A percentile compares a stretch with the other conserved stretches of the same genome.
These are phyloP conservation scores for Arrhamphus sclerolepis DNA, from an alignment of 2,797 vertebrate species.

Conservation along the genomic window DNA sequence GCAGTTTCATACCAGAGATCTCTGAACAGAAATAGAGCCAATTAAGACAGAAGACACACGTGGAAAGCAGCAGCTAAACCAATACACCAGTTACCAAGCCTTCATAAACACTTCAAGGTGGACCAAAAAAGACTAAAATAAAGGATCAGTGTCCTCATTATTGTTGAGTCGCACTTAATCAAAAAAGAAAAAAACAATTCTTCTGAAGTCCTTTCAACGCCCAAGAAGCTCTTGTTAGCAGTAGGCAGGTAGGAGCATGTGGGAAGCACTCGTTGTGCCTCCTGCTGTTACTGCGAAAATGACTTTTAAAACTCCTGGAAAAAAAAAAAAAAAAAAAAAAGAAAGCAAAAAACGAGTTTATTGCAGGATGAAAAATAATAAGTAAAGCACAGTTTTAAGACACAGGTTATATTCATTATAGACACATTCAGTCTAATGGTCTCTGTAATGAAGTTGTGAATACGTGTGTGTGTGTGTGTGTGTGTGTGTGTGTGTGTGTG, in stretches of 20 bases:
- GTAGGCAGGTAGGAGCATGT: background rate
- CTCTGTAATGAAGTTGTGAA: no score
- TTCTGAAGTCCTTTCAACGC: constrained; percentile 6
- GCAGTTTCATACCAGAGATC: constrained; percentile 19
- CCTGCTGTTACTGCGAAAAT: constrained; percentile 15
- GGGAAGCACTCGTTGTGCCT: background rate
- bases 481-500: no score
- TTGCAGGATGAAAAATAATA: background rate
- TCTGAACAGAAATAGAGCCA: constrained; percentile 36
- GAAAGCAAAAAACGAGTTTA: no score
- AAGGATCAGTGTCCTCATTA: constrained; percentile 20
- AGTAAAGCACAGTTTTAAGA: background rate
- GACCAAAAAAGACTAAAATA: constrained; percentile 32
- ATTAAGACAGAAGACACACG: constrained; percentile 31
- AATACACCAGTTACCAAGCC: constrained; percentile 21
- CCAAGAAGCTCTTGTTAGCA: constrained; percentile 10
- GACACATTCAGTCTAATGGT: no score
- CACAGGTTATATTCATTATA: no score
- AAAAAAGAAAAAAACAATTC: constrained; percentile 11
- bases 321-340: background rate
- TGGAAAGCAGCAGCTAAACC: constrained; percentile 24
- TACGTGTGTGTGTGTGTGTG: no score
- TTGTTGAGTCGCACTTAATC: constrained; percentile 5
- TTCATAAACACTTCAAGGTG: constrained; percentile 36
- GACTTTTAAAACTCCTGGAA: background rate